These are phyloP conservation scores for Chaetophractus vellerosus DNA, from an alignment of 2,797 vertebrate species.

Conservation along the genomic window DNA sequence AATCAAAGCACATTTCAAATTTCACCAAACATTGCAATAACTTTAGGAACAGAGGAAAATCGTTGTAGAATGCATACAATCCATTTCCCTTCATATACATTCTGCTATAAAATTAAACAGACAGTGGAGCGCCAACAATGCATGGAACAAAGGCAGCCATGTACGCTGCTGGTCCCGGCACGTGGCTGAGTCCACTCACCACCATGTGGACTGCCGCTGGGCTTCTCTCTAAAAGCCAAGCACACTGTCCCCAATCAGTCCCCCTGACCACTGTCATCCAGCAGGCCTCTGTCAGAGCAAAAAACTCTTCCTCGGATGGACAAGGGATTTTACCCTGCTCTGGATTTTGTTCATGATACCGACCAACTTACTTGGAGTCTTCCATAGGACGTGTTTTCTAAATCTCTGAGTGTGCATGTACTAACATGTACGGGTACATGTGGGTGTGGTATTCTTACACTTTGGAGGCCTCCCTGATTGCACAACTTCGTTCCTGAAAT, in stretches of 20 bases:
- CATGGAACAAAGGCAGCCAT: background rate
- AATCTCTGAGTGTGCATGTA: rapidly evolving
- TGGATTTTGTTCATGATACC: background rate
- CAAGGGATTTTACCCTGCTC: background rate
- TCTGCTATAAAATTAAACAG: slow-evolving; percentile 22
- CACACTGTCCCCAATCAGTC: no score
- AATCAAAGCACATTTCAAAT: slow-evolving; percentile 59
- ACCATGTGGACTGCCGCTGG: background rate
- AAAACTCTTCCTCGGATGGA: no score
- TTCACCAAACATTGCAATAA: background rate
- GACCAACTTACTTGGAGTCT: background rate
- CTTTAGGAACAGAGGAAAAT: background rate
- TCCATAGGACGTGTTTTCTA: background rate
- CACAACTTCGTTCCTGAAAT: slow-evolving; percentile 55
- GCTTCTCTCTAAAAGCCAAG: background rate
- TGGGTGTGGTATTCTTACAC: background rate
- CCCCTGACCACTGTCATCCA: no score
- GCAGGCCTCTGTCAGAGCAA: no score
- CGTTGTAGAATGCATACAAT: background rate
- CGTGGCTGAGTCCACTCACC: background rate
- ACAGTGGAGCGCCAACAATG: background rate
- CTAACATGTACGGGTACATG: background rate
- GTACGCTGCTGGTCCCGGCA: background rate
- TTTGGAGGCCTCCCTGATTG: background rate
- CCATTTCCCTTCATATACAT: slow-evolving; percentile 6